Base-by-base conservation (phyloP, 2,113 vertebrate species). In the Prietella phreatophila region DNA sequence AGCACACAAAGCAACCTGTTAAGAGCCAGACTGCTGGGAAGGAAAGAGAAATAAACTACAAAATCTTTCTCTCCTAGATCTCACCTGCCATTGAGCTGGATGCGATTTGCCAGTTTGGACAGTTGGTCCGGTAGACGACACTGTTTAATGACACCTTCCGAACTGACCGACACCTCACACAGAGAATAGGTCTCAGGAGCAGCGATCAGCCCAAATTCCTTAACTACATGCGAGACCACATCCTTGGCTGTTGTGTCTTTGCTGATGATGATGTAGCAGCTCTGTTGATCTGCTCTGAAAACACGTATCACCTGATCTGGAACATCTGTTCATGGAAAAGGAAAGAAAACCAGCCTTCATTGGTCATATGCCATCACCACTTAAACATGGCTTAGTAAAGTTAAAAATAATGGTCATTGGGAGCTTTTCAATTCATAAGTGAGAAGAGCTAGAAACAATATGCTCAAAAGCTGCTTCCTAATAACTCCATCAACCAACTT, bases 241-340 rank as follows among this genome's bases (percentile, higher is more conserved):
- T 99, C 98, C 91, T 97, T 98, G n/a, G 98, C 98, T 8, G 97
- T 99, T 2, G 97, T 97, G 93, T 99, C 97, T 91, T 98, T 98
- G 93, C 97, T 98, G 94, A 99, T 98, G 93, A 99, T 98, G 90
- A 99, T 97, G 93, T 99, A 99, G 93, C 97, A 99, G 84, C 98
- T 99, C 93, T 99, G 98, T 91, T 99, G 98, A 93, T 99, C 98
- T 0, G 97, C 97, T 93, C 97, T 98, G 93, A 99, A 99, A 90
- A 99, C 97, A 86, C 97, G 93, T 55, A 99, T 98, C 86, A 99
- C 98, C 93, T 99, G 98, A 93, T 99, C 98, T 1, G 97, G 98
- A 92, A 97, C 96, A 92, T 99, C 98, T 99, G 86, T 36, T n/a
- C 20, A 42, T 22, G 42, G 65, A 47, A 79, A 22, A 82, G 55